phyloP scores from a whole-genome alignment of 92 coral and sea anemone genomes.

The Palythoa caribaeorum region DNA sequence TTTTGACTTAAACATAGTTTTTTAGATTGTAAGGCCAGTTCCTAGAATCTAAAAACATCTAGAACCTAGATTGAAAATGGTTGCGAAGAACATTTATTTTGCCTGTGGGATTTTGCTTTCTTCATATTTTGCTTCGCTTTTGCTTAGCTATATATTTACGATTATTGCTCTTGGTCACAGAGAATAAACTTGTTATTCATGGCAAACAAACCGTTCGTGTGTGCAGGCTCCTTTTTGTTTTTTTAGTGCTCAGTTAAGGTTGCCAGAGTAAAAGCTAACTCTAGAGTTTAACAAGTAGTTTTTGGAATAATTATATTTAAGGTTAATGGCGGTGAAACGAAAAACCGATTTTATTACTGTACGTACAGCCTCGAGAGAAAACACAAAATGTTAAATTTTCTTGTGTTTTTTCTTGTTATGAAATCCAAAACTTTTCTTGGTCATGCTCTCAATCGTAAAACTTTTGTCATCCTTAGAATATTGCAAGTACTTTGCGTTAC shows the following conservation, averaged over 20 bases:
- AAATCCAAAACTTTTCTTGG: too few relatives aligned
- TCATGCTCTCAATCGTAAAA: too few relatives aligned
- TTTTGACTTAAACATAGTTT: neutral
- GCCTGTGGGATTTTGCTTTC: neutral
- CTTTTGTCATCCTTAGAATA: too few relatives aligned
- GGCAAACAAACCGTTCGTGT: neutral
- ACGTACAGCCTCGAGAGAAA: neutral
- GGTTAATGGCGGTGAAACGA: neutral
- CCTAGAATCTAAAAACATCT: neutral
- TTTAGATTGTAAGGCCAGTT: too few relatives aligned
- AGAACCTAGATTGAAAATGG: constrained; percentile 7
- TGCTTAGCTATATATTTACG: neutral
- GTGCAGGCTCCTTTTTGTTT: neutral
- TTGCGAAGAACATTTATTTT: neutral
- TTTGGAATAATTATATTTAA: neutral
- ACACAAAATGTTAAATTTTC: neutral
- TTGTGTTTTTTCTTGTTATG: neutral
- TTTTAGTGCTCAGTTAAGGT: neutral
- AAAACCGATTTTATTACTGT: neutral
- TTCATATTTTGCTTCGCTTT: neutral
- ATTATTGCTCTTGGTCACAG: neutral
- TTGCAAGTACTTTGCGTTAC: neutral
- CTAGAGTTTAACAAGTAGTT: neutral
- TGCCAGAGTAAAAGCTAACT: neutral
- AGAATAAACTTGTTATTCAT: neutral